Evolutionary conservation across 2,888 invertebrate species (phyloP).

Genomic region (Sesia apiformis): DNA sequence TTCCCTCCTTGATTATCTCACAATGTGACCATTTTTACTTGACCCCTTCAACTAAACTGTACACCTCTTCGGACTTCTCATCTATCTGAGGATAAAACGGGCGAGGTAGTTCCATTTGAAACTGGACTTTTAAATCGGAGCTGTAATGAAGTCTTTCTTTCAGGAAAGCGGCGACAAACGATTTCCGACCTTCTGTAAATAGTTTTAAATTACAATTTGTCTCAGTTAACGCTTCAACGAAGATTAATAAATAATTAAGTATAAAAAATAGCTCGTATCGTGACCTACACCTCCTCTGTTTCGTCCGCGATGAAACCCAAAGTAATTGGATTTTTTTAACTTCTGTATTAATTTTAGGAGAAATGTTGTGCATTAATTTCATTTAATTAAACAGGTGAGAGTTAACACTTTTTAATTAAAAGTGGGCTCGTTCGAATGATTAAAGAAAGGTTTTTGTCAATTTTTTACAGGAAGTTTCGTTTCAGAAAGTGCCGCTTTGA

Average conservation of each 20-base stretch:
- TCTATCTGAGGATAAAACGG: neutral
- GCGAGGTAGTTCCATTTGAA: conserved; percentile 13
- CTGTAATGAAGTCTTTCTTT: conserved; percentile 27
- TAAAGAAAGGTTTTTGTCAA: no score
- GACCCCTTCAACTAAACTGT: conserved; percentile 6
- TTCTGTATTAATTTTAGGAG: conserved; percentile 1
- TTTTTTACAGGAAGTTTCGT: no score
- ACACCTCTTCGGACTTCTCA: neutral
- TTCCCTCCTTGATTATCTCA: conserved; percentile 26
- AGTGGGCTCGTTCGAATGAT: no score
- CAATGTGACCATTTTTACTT: conserved; percentile 11
- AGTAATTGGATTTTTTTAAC: conserved; percentile 11
- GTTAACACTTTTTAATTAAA: no score
- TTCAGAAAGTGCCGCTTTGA: no score
- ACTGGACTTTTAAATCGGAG: conserved; percentile 16
- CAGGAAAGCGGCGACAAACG: conserved; percentile 10
- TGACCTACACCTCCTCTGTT: conserved; percentile 12
- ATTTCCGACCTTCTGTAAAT: conserved; percentile 16
- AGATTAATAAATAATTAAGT: conserved; percentile 24
- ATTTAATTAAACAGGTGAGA: neutral
- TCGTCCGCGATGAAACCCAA: conserved; percentile 2
- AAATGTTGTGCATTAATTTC: neutral
- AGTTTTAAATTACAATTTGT: conserved; percentile 15
- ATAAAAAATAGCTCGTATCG: conserved; percentile 14
- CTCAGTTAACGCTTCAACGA: conserved; percentile 4